Evolutionary conservation across 2,888 invertebrate genomes (phyloP).

Genomic region (Drosophila ezoana): DNA sequence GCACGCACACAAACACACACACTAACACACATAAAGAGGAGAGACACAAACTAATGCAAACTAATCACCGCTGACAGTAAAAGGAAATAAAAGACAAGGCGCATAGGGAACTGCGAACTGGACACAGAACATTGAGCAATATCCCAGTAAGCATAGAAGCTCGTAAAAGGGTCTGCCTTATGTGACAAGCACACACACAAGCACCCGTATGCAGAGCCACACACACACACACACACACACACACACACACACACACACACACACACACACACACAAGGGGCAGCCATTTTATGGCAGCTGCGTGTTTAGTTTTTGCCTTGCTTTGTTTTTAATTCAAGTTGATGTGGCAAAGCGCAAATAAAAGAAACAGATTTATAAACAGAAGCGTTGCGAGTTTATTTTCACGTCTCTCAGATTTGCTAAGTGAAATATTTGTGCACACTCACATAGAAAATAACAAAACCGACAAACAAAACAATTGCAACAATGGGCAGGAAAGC

Average conservation of each 20-base stretch:
- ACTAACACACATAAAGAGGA: slow-evolving; percentile 6
- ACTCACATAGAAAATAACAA: slow-evolving; percentile 4
- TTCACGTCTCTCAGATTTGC: slow-evolving; percentile 17
- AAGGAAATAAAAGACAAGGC: slow-evolving; percentile 44
- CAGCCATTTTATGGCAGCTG: slow-evolving; percentile 58
- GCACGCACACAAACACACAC: slow-evolving; percentile 8
- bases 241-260: slow-evolving; percentile 3
- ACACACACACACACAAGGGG: background rate
- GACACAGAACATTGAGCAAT: slow-evolving; percentile 39
- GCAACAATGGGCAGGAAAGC: slow-evolving; percentile 16
- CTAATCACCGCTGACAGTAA: slow-evolving; percentile 74
- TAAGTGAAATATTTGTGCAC: slow-evolving; percentile 67
- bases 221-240: slow-evolving; percentile 1
- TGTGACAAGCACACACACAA: slow-evolving; percentile 11
- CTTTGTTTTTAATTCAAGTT: slow-evolving; percentile 70
- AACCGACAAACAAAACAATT: slow-evolving; percentile 16
- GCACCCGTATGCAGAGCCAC: background rate
- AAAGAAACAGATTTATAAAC: slow-evolving; percentile 74
- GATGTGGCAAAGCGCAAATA: slow-evolving; percentile 74
- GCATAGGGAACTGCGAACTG: slow-evolving; percentile 33
- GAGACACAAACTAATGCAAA: slow-evolving; percentile 60
- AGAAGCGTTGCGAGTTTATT: slow-evolving; percentile 35
- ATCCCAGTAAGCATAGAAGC: slow-evolving; percentile 37
- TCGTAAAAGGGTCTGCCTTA: slow-evolving; percentile 46
- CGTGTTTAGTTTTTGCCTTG: slow-evolving; percentile 51